Percentiles rank a stretch among this genome's conserved stretches.
Evolutionary conservation across 2,888 invertebrate species (phyloP).

Genomic region (Tipula unca): DNA sequence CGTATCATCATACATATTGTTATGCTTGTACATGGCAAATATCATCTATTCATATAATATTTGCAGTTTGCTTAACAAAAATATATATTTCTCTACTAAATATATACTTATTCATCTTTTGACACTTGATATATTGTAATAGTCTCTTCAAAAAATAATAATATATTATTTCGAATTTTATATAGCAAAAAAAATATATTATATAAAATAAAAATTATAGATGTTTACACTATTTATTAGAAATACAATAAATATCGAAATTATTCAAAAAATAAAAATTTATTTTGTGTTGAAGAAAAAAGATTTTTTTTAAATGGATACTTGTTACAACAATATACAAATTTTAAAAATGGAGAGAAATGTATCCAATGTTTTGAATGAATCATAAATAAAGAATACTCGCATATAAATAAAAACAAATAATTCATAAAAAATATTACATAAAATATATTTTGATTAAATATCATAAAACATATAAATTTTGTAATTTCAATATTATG

Average conservation of each 20-base stretch:
- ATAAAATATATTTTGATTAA: background rate
- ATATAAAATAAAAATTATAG: background rate
- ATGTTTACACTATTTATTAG: background rate
- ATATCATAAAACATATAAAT: background rate
- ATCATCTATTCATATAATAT: background rate
- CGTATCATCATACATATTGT: background rate
- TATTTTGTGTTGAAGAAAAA: background rate
- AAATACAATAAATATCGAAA: background rate
- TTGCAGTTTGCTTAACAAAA: background rate
- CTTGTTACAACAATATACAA: background rate
- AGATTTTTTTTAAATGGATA: background rate
- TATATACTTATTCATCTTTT: background rate
- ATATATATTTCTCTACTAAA: too few species aligned
- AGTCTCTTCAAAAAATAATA: background rate
- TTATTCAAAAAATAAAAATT: background rate
- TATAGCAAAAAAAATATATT: background rate
- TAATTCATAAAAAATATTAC: background rate
- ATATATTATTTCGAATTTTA: background rate
- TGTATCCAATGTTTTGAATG: background rate
- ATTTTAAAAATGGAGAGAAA: background rate
- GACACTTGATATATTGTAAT: background rate
- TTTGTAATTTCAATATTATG: background rate
- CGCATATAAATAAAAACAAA: background rate
- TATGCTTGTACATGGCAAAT: background rate
- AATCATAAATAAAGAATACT: background rate